Evolutionary conservation across 2,113 vertebrate species (phyloP).

Genomic region (Phaethon lepturus): DNA sequence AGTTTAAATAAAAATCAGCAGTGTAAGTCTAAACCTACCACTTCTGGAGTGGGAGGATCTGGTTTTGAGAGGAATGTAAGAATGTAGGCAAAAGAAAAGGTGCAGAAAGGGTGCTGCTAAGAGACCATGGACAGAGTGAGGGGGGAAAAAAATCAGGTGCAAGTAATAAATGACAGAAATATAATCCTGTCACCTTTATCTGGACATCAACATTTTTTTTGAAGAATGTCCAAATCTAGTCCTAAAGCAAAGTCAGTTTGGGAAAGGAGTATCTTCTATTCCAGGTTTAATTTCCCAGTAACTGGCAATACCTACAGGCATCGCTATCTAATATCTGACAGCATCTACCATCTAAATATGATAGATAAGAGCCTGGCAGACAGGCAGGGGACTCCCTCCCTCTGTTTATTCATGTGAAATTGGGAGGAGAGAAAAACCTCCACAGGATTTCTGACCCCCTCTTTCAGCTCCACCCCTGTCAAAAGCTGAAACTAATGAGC

Average conservation of each 20-base stretch:
- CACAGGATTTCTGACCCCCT: constrained; percentile 59
- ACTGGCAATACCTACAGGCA: constrained; percentile 61
- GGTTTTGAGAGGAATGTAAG: neutral
- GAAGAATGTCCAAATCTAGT: neutral
- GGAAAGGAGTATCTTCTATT: neutral
- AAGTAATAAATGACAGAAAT: constrained; percentile 8
- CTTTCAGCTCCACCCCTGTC: constrained; percentile 70
- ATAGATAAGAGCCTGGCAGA: constrained; percentile 67
- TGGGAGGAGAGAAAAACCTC: constrained; percentile 68
- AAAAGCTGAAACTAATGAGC: constrained; percentile 69
- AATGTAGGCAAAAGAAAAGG: neutral
- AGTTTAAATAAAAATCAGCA: neutral
- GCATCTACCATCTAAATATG: constrained; percentile 69
- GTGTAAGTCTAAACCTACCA: neutral
- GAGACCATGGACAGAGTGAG: neutral
- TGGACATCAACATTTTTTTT: constrained; percentile 4
- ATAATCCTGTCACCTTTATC: neutral
- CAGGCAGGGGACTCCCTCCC: constrained; percentile 67
- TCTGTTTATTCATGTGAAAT: constrained; percentile 70
- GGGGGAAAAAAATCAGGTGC: neutral
- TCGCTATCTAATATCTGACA: constrained; percentile 60
- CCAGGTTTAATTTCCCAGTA: constrained; percentile 51
- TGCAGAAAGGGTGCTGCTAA: neutral
- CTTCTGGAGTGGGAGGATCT: neutral
- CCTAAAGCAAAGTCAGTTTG: neutral